These are phyloP conservation scores for Streptopelia turtur DNA, from an alignment of 2,797 vertebrate genomes.

Conservation along the genomic window DNA sequence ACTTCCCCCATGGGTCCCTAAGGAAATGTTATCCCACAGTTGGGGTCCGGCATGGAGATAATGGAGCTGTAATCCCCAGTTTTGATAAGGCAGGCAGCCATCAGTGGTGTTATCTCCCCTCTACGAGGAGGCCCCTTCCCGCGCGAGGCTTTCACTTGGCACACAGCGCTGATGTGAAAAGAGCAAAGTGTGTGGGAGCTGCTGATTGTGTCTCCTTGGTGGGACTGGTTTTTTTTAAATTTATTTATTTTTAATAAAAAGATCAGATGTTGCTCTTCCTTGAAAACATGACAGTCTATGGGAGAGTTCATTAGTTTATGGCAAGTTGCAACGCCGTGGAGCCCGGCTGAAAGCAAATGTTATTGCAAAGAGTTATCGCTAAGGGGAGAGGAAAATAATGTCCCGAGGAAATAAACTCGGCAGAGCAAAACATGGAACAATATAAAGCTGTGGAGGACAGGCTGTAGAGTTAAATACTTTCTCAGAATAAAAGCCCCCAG, in stretches of 20 bases:
- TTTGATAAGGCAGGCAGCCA: conserved; percentile 47
- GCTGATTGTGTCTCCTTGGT: conserved; percentile 53
- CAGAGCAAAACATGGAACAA: neutral
- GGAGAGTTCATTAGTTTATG: conserved; percentile 66
- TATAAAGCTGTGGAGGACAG: conserved; percentile 2
- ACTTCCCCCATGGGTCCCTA: neutral
- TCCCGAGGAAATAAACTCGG: conserved; percentile 40
- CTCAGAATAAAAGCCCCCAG: conserved; percentile 22
- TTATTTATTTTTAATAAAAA: conserved; percentile 30
- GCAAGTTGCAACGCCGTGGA: conserved; percentile 1
- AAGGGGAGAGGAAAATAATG: conserved; percentile 20
- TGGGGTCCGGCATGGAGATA: neutral
- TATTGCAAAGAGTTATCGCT: conserved; percentile 60
- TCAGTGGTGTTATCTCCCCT: conserved; percentile 27
- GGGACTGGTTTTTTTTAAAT: neutral
- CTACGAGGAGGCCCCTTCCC: conserved; percentile 17
- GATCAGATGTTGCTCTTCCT: conserved; percentile 56
- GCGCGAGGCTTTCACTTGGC: neutral
- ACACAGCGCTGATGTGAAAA: neutral
- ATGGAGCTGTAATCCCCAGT: neutral
- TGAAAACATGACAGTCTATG: conserved; percentile 27
- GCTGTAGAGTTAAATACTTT: neutral
- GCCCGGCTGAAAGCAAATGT: conserved; percentile 33
- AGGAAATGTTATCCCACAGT: neutral
- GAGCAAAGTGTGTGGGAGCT: conserved; percentile 65